Conservation (phyloP, 1,140 invertebrate genomes). For the Acromyrmex heyeri region DNA sequence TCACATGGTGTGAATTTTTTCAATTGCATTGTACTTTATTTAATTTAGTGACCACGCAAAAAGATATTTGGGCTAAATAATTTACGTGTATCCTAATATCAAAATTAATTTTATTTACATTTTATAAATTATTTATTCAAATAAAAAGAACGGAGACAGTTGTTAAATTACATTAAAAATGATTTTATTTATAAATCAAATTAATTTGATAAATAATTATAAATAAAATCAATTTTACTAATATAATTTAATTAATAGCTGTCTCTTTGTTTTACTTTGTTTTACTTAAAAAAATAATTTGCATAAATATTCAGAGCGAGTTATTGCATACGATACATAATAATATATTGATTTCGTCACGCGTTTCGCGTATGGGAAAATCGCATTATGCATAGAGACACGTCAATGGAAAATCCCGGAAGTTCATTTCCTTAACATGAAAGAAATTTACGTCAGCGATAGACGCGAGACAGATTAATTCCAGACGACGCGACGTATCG, state of each 20-base stretch:
- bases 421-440: background rate
- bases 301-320: background rate
- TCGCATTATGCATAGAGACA: background rate
- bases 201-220: too few relatives aligned
- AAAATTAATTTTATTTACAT: background rate
- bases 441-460: conserved; percentile 2
- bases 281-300: conserved; percentile 6
- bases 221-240: too few relatives aligned
- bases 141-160: too few relatives aligned
- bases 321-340: background rate
- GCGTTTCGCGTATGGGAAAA: background rate
- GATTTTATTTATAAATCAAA: too few relatives aligned
- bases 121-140: too few relatives aligned
- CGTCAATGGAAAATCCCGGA: conserved; percentile 7
- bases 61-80: background rate
- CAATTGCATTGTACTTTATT: background rate
- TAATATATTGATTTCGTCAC: background rate
- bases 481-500: background rate
- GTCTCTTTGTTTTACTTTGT: background rate
- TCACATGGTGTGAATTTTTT: background rate
- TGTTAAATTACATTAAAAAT: too few relatives aligned
- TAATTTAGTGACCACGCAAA: background rate
- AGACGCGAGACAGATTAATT: background rate
- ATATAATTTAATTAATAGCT: background rate
- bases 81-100: background rate